Percentiles rank a stretch among this genome's conserved stretches.
These are phyloP conservation scores for Athalia cordata DNA, from an alignment of 2,888 invertebrate genomes.

Conservation along the genomic window DNA sequence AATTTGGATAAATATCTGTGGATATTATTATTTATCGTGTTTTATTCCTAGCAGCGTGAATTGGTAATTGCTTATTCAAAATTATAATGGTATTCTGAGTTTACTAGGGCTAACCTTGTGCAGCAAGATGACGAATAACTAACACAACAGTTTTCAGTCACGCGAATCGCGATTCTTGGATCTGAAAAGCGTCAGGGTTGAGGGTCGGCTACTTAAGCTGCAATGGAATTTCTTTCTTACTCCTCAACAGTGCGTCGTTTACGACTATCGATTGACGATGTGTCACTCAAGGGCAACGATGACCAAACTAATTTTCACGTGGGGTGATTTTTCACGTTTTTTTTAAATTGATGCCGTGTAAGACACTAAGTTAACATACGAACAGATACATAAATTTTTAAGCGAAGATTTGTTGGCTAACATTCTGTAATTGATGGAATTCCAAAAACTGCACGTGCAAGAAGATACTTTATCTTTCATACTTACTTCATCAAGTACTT, in stretches of 20 bases:
- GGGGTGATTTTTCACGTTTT: slow-evolving; percentile 1
- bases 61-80: slow-evolving; percentile 15
- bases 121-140: slow-evolving; percentile 27
- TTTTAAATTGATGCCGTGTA: background rate
- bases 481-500: background rate
- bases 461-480: background rate
- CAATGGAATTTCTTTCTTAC: background rate
- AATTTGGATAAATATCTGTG: slow-evolving; percentile 18
- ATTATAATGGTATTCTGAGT: background rate
- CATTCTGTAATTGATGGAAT: no score
- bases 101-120: slow-evolving; percentile 25
- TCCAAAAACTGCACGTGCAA: background rate
- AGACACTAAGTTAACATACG: background rate
- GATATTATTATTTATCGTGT: slow-evolving; percentile 10
- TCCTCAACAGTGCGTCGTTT: background rate
- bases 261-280: slow-evolving; percentile 26
- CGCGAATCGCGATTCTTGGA: slow-evolving; percentile 26
- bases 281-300: slow-evolving; percentile 21
- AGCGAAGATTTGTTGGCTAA: no score
- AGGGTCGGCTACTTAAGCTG: no score
- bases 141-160: slow-evolving; percentile 39
- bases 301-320: slow-evolving; percentile 6
- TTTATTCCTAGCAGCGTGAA: slow-evolving; percentile 19
- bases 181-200: background rate
- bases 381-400: no score